Conservation (phyloP, 1,140 invertebrate species). For the Danaus plexippus region DNA sequence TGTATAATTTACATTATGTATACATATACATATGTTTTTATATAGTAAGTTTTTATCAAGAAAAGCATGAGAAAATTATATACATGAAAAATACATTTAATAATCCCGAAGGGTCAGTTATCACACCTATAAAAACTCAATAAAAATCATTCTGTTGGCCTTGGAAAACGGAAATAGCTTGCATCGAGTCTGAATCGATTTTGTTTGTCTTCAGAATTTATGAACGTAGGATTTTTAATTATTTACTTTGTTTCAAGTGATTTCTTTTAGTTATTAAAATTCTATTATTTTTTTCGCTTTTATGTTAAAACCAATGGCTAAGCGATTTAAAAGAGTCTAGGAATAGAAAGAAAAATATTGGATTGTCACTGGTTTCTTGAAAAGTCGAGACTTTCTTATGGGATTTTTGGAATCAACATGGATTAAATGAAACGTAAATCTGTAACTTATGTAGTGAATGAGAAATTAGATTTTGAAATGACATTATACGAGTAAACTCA, state of each 20-base stretch:
- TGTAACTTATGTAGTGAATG: too few species aligned
- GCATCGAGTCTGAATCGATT: constrained; percentile 55
- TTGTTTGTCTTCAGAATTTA: constrained; percentile 39
- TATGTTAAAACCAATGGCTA: too few species aligned
- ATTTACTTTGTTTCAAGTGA: constrained; percentile 9
- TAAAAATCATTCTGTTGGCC: constrained; percentile 26
- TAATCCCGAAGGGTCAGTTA: constrained; percentile 9
- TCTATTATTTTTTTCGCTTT: background rate
- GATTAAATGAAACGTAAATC: too few species aligned
- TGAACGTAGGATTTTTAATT: constrained; percentile 19
- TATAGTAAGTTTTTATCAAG: too few species aligned
- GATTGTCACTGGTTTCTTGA: too few species aligned
- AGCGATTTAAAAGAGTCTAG: too few species aligned
- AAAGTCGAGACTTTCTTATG: too few species aligned
- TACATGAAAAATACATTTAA: background rate
- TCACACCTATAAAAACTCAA: constrained; percentile 17
- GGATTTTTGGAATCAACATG: too few species aligned
- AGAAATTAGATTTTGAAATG: too few species aligned
- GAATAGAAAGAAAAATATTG: too few species aligned
- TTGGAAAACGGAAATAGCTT: constrained; percentile 60
- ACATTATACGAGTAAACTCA: too few species aligned
- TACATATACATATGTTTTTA: background rate
- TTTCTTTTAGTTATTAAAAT: background rate
- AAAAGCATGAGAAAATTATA: too few species aligned
- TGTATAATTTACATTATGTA: background rate